These are phyloP conservation scores for Poeciliopsis presidionis DNA, from an alignment of 2,797 vertebrate genomes.

Conservation along the genomic window DNA sequence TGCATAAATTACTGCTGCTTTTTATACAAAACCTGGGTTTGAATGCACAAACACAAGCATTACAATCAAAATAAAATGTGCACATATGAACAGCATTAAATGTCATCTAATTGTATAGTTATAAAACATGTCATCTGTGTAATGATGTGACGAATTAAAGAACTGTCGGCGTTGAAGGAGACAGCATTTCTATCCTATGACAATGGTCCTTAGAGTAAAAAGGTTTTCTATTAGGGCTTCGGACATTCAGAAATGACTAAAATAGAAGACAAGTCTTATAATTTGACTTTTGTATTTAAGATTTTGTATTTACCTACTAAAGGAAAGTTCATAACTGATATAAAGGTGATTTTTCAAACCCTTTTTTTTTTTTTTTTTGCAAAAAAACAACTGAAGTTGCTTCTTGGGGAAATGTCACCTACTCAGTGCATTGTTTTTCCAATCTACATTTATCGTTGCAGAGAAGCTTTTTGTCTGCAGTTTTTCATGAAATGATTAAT, in stretches of 20 bases:
- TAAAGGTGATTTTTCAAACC: not conserved
- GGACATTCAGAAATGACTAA: not conserved
- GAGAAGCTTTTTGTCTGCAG: too few species aligned
- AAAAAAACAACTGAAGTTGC: not conserved
- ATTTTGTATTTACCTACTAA: not conserved
- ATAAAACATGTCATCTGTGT: not conserved
- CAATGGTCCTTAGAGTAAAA: not conserved
- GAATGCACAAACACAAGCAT: constrained; percentile 8
- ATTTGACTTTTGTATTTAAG: not conserved
- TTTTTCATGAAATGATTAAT: too few species aligned
- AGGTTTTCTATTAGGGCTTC: not conserved
- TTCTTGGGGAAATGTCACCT: not conserved
- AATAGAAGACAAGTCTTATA: not conserved
- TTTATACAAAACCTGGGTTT: constrained; percentile 28
- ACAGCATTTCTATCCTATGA: not conserved
- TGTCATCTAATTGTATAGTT: not conserved
- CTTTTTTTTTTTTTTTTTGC: not conserved
- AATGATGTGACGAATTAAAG: not conserved
- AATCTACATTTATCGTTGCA: too few species aligned
- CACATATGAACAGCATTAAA: not conserved
- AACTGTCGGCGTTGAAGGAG: not conserved
- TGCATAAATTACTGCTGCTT: constrained; percentile 10
- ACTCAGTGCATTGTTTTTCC: not conserved
- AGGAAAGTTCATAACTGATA: not conserved
- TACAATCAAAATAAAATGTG: not conserved